A percentile compares a stretch with the other conserved stretches of the same genome.
phyloP scores from a whole-genome alignment of 2,888 invertebrate species.

The Polymixis flavicincta region DNA sequence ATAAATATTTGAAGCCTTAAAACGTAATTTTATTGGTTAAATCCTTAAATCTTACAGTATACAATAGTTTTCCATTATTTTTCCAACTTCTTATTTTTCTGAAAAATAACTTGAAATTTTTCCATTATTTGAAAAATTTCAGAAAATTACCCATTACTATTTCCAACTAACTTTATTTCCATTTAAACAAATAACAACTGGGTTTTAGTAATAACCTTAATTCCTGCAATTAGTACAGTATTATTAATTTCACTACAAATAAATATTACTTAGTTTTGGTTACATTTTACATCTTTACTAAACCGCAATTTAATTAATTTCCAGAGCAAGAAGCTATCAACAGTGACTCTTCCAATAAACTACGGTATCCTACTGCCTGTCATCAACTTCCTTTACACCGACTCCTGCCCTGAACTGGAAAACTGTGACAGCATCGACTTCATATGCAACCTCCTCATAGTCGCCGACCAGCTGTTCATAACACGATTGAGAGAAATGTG shows the following conservation, averaged over 20 bases:
- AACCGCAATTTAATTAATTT: slow-evolving; percentile 66
- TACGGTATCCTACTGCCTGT: slow-evolving; percentile 92
- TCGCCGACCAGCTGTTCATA: slow-evolving; percentile 95
- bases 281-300: background rate
- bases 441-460: slow-evolving; percentile 93
- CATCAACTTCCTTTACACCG: slow-evolving; percentile 94
- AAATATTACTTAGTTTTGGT: too few species aligned
- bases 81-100: too few species aligned
- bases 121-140: too few species aligned
- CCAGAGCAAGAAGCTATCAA: slow-evolving; percentile 88
- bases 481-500: slow-evolving; percentile 93
- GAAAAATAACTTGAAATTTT: too few species aligned
- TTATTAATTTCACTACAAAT: too few species aligned
- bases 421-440: slow-evolving; percentile 92
- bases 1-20: too few species aligned
- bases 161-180: background rate
- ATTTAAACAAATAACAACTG: background rate
- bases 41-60: too few species aligned
- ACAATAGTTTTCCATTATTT: too few species aligned
- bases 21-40: too few species aligned
- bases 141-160: too few species aligned
- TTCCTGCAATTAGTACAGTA: too few species aligned
- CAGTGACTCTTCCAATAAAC: slow-evolving; percentile 91
- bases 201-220: background rate
- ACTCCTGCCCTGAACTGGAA: slow-evolving; percentile 91